Percentiles rank a stretch among this genome's conserved stretches.
These are phyloP conservation scores for Drosophila oshimai DNA, from an alignment of 1,140 invertebrate species.

Conservation along the genomic window DNA sequence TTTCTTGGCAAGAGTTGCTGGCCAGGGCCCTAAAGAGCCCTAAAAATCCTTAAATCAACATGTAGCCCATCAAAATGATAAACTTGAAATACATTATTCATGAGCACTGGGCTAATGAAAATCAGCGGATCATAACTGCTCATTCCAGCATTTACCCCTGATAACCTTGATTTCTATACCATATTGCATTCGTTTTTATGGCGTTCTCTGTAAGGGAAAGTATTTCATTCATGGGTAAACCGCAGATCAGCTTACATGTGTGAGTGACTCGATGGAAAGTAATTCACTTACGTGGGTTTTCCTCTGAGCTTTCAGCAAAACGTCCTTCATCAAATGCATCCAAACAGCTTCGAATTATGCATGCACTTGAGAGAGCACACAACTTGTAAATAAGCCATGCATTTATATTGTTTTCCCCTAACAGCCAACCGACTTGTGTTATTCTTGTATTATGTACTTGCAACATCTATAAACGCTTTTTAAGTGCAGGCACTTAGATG, in stretches of 20 bases:
- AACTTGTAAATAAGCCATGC: conserved; percentile 55
- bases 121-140: conserved; percentile 29
- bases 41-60: conserved; percentile 39
- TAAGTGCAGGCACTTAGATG: conserved; percentile 22
- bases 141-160: conserved; percentile 12
- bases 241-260: conserved; percentile 31
- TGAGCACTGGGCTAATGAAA: conserved; percentile 25
- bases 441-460: conserved; percentile 18
- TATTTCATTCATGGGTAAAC: neutral
- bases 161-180: neutral
- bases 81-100: conserved; percentile 26
- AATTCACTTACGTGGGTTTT: conserved; percentile 42
- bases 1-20: conserved; percentile 6
- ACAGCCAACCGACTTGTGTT: neutral
- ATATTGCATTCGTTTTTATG: neutral
- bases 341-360: conserved; percentile 12
- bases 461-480: conserved; percentile 39
- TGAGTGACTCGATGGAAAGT: conserved; percentile 36
- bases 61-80: conserved; percentile 41
- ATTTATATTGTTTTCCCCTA: conserved; percentile 35
- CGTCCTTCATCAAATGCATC: conserved; percentile 18
- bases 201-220: neutral
- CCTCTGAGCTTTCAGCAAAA: conserved; percentile 11
- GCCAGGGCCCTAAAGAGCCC: neutral
- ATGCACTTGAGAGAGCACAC: conserved; percentile 54